Base-by-base conservation (phyloP, 2,888 invertebrate species). In the Lithosia quadra region DNA sequence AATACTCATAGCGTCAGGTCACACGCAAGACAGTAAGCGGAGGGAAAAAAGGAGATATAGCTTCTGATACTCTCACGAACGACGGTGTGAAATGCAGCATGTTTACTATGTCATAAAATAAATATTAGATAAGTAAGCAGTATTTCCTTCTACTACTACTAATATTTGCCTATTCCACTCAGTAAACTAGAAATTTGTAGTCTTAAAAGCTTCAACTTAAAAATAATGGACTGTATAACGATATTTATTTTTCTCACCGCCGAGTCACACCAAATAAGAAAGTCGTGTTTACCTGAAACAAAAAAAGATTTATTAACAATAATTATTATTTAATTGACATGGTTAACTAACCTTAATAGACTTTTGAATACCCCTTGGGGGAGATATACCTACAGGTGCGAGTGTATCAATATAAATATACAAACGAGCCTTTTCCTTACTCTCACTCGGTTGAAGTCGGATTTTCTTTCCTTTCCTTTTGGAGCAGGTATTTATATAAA, bases 221-320 rank as follows among this genome's bases (percentile, higher is more conserved):
- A 49, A 49, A 49, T 49, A 49, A 49, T 49, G 49, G n/a, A 49
- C 9, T 1, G 3, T 11, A 21, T 21, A 36, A 36, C 15, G 56
- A 28, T 56, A 56, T 56, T 56, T 56, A 56, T 53, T 28, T 33
- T n/a, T 63, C 62, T 53, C 33, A 63, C 62, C 62, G 33, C 3
- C n/a, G 2, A 11, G 21, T 62, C 28, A 53, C n/a, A 8, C 13
- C 62, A 21, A 49, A 28, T 53, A 21, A 15, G 24, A 9, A 62
- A 49, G 49, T 53, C n/a, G 62, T 63, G 21, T 11, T 49, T 63
- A 63, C 62, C 62, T 63, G 62, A 33, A 63, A 63, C 33, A 53
- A 5, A 63, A 49, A 63, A 53, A 49, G 11, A 49, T 28, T 11
- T 39, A 22, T 57, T 28, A 15, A 28, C 8, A 57, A 10, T n/a